Evolutionary conservation across 2,797 vertebrate species (phyloP).

Genomic region (Knipowitschia caucasica): DNA sequence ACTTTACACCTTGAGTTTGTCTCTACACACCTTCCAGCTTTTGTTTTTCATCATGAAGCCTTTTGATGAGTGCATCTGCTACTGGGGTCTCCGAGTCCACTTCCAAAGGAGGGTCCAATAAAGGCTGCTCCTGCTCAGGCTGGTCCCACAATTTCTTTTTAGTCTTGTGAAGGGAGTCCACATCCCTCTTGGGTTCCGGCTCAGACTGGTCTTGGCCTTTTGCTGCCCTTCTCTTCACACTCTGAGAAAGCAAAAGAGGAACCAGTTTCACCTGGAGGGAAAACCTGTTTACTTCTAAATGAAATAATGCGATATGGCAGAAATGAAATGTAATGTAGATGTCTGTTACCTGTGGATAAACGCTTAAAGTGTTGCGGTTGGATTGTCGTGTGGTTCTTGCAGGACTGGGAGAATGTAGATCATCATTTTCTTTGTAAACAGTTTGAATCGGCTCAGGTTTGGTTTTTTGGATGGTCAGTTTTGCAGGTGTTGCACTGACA

Average conservation of each 20-base stretch:
- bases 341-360: slow-evolving; percentile 57
- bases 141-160: slow-evolving; percentile 68
- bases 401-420: slow-evolving; percentile 29
- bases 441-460: not conserved
- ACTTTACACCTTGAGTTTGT: not conserved
- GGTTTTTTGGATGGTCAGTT: slow-evolving; percentile 43
- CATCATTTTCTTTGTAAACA: slow-evolving; percentile 10
- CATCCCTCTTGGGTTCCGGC: slow-evolving; percentile 15
- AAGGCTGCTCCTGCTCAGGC: slow-evolving; percentile 54
- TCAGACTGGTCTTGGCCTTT: slow-evolving; percentile 1
- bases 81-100: slow-evolving; percentile 63
- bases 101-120: slow-evolving; percentile 61
- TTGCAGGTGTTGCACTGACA: slow-evolving; percentile 16
- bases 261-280: slow-evolving; percentile 41
- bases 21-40: slow-evolving; percentile 47
- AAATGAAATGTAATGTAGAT: not conserved
- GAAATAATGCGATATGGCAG: not conserved
- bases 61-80: slow-evolving; percentile 71
- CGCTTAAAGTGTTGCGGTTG: slow-evolving; percentile 39
- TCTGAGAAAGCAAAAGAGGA: slow-evolving; percentile 61
- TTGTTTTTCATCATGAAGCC: slow-evolving; percentile 64
- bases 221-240: slow-evolving; percentile 56
- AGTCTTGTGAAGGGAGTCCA: slow-evolving; percentile 33
- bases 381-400: slow-evolving; percentile 56
- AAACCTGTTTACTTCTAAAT: not conserved